These are phyloP conservation scores for Drosophila suboccidentalis DNA, from an alignment of 2,888 invertebrate genomes.

Conservation along the genomic window DNA sequence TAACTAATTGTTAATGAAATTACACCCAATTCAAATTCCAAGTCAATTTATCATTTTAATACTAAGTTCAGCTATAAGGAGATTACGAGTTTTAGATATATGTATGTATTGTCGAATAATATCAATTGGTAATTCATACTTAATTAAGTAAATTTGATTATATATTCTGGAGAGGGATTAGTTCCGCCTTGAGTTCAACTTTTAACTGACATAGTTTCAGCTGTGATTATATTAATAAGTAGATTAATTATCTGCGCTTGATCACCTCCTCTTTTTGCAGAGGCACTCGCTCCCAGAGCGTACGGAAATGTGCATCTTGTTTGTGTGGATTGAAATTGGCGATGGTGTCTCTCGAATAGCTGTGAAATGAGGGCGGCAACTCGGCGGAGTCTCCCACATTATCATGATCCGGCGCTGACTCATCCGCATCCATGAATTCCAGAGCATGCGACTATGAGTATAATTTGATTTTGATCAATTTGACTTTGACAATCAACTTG, in stretches of 20 bases:
- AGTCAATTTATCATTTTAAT: neutral
- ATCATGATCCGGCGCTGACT: slow-evolving; percentile 41
- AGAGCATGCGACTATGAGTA: slow-evolving; percentile 35
- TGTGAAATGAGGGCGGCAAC: slow-evolving; percentile 45
- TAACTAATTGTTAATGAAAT: too few relatives aligned
- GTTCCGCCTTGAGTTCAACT: neutral
- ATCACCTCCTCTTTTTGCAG: slow-evolving; percentile 66
- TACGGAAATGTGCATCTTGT: slow-evolving; percentile 57
- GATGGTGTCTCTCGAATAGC: slow-evolving; percentile 63
- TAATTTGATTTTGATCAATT: neutral
- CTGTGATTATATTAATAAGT: neutral
- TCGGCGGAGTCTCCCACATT: slow-evolving; percentile 55
- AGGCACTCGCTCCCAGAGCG: slow-evolving; percentile 61
- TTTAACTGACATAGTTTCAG: neutral
- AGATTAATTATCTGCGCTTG: slow-evolving; percentile 44
- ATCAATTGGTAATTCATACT: neutral
- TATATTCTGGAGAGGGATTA: neutral
- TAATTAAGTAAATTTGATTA: neutral
- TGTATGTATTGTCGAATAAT: neutral
- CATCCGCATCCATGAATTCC: slow-evolving; percentile 70
- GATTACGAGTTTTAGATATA: too few relatives aligned
- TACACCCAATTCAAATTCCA: too few relatives aligned
- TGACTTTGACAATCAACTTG: neutral
- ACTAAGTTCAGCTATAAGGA: neutral
- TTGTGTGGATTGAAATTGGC: slow-evolving; percentile 68